Conservation (phyloP, 1,140 invertebrate species). For the Chlorops oryzae region DNA sequence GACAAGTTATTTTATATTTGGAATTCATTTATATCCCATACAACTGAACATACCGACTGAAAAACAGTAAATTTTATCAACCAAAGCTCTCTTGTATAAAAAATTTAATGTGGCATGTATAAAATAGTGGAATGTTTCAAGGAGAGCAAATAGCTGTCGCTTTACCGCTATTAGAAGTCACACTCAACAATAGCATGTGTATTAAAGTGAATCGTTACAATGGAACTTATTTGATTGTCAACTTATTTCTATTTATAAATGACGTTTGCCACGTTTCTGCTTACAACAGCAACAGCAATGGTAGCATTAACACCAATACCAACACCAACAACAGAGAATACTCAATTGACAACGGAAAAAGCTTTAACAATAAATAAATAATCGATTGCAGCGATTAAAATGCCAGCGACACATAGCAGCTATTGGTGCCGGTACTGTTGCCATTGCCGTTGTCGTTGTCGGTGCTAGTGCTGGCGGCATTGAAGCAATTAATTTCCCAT, state of each 20-base stretch:
- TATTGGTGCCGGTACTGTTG: neutral
- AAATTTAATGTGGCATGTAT: neutral
- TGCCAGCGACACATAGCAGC: neutral
- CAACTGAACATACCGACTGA: too few species aligned
- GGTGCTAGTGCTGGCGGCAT: slow-evolving; percentile 1
- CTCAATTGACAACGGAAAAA: slow-evolving; percentile 10
- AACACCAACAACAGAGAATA: neutral
- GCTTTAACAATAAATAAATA: slow-evolving; percentile 10
- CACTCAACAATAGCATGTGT: neutral
- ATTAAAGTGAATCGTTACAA: too few species aligned
- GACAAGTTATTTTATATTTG: too few species aligned
- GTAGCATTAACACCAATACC: neutral
- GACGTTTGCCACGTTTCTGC: neutral
- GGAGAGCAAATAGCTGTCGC: slow-evolving; percentile 9
- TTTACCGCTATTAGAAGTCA: slow-evolving; percentile 1
- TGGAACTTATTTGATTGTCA: too few species aligned
- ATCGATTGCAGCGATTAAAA: slow-evolving; percentile 9
- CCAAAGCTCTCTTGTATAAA: too few species aligned
- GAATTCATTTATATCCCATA: too few species aligned
- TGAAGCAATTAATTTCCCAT: slow-evolving; percentile 13
- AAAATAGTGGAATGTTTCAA: neutral
- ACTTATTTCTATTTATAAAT: too few species aligned
- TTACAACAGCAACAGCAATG: slow-evolving; percentile 1
- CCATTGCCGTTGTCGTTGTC: neutral
- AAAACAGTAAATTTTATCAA: too few species aligned